A percentile compares a stretch with the other conserved stretches of the same genome.
Conservation (phyloP, 2,797 vertebrate species). For the Hylomyscus alleni region DNA sequence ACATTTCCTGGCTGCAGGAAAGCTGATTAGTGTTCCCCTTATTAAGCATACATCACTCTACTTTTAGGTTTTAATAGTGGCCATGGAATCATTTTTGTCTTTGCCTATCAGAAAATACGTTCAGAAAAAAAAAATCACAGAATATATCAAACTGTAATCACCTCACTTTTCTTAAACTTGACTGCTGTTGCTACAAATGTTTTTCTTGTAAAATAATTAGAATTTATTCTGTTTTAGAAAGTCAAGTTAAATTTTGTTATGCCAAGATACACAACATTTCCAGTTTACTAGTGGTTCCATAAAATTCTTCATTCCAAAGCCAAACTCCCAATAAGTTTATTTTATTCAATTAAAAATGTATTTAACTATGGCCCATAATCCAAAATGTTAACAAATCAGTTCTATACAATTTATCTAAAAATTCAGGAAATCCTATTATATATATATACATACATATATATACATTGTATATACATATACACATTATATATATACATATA, state of each 20-base stretch:
- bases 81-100: neutral
- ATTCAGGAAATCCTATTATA: neutral
- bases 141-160: neutral
- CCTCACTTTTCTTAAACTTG: neutral
- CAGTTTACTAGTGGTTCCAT: constrained; percentile 1
- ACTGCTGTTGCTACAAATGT: neutral
- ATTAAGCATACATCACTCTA: neutral
- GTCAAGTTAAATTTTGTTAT: constrained; percentile 17
- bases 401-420: neutral
- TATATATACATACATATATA: no score
- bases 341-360: constrained; percentile 44
- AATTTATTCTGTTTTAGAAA: constrained; percentile 10
- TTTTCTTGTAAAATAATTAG: constrained; percentile 19
- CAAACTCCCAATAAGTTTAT: neutral
- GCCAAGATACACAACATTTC: constrained; percentile 27
- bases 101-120: neutral
- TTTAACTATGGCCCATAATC: neutral
- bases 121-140: neutral
- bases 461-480: no score
- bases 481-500: no score
- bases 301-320: constrained; percentile 40
- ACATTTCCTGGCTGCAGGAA: neutral
- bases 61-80: constrained; percentile 6
- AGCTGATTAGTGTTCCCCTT: neutral
- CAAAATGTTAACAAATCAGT: neutral